phyloP scores from a whole-genome alignment of 2,797 vertebrate species.

The Chaenodraco wilsoni region DNA sequence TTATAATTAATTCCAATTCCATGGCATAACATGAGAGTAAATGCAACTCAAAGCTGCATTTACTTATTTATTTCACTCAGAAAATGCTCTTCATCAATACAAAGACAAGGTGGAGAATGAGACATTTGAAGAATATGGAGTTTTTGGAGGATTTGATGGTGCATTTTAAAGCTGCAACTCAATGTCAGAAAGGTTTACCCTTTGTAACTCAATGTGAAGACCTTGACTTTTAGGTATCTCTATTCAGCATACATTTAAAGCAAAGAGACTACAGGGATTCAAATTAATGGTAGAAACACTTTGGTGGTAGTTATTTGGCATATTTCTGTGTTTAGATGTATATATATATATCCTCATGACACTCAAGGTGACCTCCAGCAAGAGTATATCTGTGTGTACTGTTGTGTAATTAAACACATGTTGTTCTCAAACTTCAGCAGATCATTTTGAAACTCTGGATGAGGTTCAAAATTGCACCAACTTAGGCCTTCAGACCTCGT shows the following conservation, averaged over 20 bases:
- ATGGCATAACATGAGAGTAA: neutral
- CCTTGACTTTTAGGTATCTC: neutral
- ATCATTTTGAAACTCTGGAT: slow-evolving; percentile 82
- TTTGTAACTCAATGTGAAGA: slow-evolving; percentile 5
- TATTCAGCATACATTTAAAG: neutral
- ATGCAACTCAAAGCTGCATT: neutral
- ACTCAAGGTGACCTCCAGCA: neutral
- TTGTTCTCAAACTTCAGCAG: slow-evolving; percentile 67
- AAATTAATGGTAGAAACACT: neutral
- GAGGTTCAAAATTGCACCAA: slow-evolving; percentile 81
- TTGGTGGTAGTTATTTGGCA: neutral
- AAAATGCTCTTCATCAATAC: neutral
- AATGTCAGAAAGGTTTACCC: neutral
- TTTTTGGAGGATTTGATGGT: neutral
- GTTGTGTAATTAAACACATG: slow-evolving; percentile 13
- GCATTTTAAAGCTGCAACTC: neutral
- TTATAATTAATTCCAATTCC: neutral
- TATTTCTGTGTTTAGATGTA: neutral
- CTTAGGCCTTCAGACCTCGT: slow-evolving; percentile 71
- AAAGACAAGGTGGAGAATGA: slow-evolving; percentile 1
- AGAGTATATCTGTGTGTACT: neutral
- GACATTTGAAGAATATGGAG: neutral
- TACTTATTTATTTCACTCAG: neutral
- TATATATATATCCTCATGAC: neutral
- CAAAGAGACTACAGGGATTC: neutral